Evolutionary conservation across 1,140 invertebrate species (phyloP).

Genomic region (Sycophaga agraensis): DNA sequence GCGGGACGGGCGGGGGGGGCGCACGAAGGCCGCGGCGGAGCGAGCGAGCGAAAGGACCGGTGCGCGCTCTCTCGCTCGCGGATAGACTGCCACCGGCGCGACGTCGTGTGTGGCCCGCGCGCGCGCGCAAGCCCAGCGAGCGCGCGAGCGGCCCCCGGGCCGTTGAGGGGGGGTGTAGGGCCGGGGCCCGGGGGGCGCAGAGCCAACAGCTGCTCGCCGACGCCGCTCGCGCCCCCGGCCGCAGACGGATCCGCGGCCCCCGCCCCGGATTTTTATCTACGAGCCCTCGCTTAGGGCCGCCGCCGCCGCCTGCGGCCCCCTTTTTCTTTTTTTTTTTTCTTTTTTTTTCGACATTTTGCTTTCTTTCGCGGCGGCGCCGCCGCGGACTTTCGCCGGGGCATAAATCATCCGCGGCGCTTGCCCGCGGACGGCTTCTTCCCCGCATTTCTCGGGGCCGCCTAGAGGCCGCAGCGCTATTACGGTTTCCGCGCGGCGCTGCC

Average conservation of each 20-base stretch:
- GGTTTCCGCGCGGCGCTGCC: too few relatives aligned
- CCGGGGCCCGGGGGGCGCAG: constrained; percentile 1
- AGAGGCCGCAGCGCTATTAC: not conserved
- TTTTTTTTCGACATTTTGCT: too few relatives aligned
- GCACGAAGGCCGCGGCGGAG: constrained; percentile 15
- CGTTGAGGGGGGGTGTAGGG: too few relatives aligned
- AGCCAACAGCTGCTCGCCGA: constrained; percentile 19
- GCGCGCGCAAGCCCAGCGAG: not conserved
- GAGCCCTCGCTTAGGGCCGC: not conserved
- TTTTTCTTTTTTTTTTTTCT: too few relatives aligned
- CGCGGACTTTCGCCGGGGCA: not conserved
- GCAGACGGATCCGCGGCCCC: constrained; percentile 9
- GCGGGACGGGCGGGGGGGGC: too few relatives aligned
- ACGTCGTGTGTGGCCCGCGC: constrained; percentile 37
- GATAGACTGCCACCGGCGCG: constrained; percentile 31
- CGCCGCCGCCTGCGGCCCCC: not conserved
- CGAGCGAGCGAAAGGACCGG: not conserved
- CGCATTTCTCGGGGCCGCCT: not conserved
- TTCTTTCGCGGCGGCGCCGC: too few relatives aligned
- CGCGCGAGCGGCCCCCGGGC: too few relatives aligned
- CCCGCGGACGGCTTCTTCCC: not conserved
- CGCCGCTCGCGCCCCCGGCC: not conserved
- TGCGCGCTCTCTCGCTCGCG: constrained; percentile 20
- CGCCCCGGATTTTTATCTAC: constrained; percentile 22
- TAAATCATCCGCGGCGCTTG: constrained; percentile 3